Evolutionary conservation across 2,797 vertebrate species (phyloP).

Genomic region (Bradypodion pumilum): DNA sequence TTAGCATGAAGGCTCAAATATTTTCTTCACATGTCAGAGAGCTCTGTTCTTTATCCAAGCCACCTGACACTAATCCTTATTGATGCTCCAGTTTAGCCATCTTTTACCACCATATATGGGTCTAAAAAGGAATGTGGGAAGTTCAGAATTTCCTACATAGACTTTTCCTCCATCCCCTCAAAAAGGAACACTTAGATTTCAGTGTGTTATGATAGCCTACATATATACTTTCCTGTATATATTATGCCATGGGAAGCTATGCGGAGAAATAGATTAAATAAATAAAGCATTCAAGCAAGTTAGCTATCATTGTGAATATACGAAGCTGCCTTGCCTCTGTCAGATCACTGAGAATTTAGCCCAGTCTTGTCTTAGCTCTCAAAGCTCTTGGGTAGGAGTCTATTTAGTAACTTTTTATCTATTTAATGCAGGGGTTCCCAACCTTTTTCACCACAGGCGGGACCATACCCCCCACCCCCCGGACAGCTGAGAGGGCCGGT

Average conservation of each 20-base stretch:
- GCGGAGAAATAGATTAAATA: no score
- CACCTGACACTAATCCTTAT: conserved; percentile 29
- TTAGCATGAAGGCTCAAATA: conserved; percentile 7
- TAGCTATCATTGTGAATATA: not conserved
- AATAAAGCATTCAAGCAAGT: no score
- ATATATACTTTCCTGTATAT: not conserved
- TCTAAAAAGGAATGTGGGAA: not conserved
- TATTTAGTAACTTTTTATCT: not conserved
- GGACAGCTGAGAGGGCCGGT: no score
- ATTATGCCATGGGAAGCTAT: not conserved
- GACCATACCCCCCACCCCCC: no score
- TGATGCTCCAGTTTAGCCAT: conserved; percentile 3
- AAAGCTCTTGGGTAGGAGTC: no score
- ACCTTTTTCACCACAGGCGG: no score
- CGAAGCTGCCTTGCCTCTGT: not conserved
- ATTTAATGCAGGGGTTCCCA: no score
- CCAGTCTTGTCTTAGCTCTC: not conserved
- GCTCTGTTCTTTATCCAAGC: conserved; percentile 28
- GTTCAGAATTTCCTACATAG: not conserved
- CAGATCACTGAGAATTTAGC: not conserved
- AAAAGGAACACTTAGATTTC: not conserved
- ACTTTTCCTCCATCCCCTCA: not conserved
- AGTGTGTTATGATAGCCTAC: not conserved
- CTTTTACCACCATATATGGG: conserved; percentile 7
- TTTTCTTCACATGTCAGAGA: conserved; percentile 39